Conservation (phyloP, 2,888 invertebrate genomes). For the Norana najaformis region DNA sequence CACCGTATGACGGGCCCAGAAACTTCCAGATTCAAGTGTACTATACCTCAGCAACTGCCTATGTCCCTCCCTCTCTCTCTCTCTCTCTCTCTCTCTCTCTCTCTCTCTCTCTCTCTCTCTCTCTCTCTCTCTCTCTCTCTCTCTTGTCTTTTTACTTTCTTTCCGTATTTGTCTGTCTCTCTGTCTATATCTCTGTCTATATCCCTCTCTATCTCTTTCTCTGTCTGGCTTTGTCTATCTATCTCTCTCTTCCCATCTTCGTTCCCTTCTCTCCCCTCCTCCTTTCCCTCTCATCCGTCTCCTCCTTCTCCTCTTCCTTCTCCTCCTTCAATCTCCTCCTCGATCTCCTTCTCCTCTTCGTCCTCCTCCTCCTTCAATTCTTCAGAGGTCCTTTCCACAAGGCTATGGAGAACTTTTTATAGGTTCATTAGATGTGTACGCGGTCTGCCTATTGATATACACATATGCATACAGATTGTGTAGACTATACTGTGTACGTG, state of each 20-base stretch:
- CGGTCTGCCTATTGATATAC: conserved; percentile 2
- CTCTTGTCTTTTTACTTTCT: no score
- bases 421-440: conserved; percentile 7
- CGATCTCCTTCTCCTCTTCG: not conserved
- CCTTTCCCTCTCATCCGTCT: not conserved
- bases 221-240: not conserved
- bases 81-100: not conserved
- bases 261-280: not conserved
- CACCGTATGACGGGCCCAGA: no score
- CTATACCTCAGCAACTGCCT: not conserved
- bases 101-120: not conserved
- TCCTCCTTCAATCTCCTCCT: not conserved
- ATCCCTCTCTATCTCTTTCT: not conserved
- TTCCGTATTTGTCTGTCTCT: not conserved
- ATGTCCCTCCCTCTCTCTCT: not conserved
- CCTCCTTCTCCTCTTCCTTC: not conserved
- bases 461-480: not conserved
- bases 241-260: not conserved
- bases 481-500: not conserved
- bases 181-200: not conserved
- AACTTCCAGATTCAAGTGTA: no score
- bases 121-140: not conserved
- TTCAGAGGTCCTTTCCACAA: not conserved
- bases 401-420: not conserved
- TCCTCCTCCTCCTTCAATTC: not conserved